Evolutionary conservation across 2,888 invertebrate genomes (phyloP), one percentile per base, ranked within the genome.

Genomic region (Tachystola acroxantha): DNA sequence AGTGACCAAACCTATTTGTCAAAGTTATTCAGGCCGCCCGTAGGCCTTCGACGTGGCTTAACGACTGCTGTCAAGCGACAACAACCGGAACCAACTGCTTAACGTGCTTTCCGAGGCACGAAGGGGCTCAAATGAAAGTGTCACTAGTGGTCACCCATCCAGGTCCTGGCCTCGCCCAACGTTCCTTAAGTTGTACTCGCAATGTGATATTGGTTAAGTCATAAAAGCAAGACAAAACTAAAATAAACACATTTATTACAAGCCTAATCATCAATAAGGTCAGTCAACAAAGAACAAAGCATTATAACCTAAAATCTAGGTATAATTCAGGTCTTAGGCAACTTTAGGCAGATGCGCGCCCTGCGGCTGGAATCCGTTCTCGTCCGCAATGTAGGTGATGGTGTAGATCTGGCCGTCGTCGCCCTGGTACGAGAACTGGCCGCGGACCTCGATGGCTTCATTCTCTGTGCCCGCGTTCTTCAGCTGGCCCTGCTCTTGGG

Each of bases 351-450:
- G 28, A 24, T 79, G 78, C 25, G 62, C 60, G 6, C 57, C 82
- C 16, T 40, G 2, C 52, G 89, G 80, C 45, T 77, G 79, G 86
- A 81, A 91, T 7, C 90, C 91, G 42, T 68, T 57, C 61, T 88
- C 80, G 68, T 88, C 73, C 40, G 90, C 88, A 36, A 69, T 39
- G 78, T 89, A 90, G 28, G 34, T 60, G 30, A 89, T 71, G 10
- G 61, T 44, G 77, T 89, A 88, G 34, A 56, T 38, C 14, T 73
- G 53, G 19, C 88, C 88, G 41, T 89, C 88, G 24, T 64, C 54
- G 3, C 68, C 88, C 37, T 53, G 16, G 78, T 88, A 89, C 4
- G 72, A 57, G 80, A 40, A 89, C 34, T 51, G 46, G 2, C 90
- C 90, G n/a, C 74, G 70, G 30, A 89, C 88, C 3, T 62, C 70